A percentile compares a stretch with the other conserved stretches of the same genome.
These are phyloP conservation scores for Mirounga angustirostris DNA, from an alignment of 2,113 vertebrate genomes.

Conservation along the genomic window DNA sequence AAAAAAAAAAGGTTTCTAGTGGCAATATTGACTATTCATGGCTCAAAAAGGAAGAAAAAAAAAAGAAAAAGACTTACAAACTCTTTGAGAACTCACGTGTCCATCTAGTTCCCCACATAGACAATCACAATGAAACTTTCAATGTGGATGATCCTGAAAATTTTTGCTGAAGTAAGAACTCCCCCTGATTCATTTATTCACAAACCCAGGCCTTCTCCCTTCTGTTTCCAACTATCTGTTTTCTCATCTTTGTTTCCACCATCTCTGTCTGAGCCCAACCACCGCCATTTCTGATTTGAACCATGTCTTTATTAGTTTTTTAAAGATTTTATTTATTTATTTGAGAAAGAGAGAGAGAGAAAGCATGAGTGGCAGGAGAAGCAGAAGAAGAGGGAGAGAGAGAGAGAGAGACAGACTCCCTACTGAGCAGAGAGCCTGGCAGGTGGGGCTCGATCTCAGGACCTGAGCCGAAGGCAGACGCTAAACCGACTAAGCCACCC, in stretches of 20 bases:
- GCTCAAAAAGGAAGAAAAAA: neutral
- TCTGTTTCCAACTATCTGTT: too few species aligned
- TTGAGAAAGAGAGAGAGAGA: neutral
- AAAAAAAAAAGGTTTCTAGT: neutral
- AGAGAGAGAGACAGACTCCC: neutral
- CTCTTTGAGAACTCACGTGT: neutral
- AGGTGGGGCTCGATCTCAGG: accelerated
- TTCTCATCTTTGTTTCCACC: neutral
- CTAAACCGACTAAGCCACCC: neutral
- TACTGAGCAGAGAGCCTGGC: neutral
- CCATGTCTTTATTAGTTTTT: neutral
- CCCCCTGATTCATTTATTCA: neutral
- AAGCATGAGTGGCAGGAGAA: neutral
- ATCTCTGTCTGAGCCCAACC: neutral
- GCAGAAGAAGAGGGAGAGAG: neutral
- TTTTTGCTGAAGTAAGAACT: neutral
- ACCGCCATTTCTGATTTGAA: neutral
- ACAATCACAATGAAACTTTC: neutral
- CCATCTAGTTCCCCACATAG: neutral
- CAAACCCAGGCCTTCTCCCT: too few species aligned
- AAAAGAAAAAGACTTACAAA: neutral
- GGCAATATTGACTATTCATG: neutral
- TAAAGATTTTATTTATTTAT: neutral
- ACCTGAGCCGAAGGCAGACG: neutral
- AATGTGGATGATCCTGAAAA: too few species aligned